These are phyloP conservation scores for Chloroclystis v-ata DNA, from an alignment of 2,888 invertebrate genomes.

Conservation along the genomic window DNA sequence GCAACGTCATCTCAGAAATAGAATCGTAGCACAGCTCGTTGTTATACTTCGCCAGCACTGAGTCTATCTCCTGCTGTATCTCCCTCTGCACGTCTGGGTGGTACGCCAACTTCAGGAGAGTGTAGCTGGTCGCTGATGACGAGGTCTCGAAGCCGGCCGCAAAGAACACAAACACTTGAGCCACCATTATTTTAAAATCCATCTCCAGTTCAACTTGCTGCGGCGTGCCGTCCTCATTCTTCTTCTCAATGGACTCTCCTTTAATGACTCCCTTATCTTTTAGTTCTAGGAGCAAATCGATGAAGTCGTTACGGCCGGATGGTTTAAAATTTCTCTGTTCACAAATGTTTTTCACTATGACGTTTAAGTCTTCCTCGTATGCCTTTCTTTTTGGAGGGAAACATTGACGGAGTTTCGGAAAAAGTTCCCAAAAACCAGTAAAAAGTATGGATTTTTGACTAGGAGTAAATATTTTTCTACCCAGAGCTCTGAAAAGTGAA, in stretches of 20 bases:
- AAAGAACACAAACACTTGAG: constrained; percentile 58
- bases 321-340: constrained; percentile 49
- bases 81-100: constrained; percentile 54
- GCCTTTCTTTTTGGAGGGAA: constrained; percentile 28
- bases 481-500: constrained; percentile 43
- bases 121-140: constrained; percentile 57
- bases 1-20: constrained; percentile 44
- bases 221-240: constrained; percentile 43
- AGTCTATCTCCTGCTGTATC: constrained; percentile 55
- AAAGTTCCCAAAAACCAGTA: constrained; percentile 38
- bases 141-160: constrained; percentile 71
- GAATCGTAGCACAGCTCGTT: constrained; percentile 55
- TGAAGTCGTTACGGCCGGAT: constrained; percentile 47
- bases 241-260: constrained; percentile 51
- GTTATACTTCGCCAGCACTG: constrained; percentile 43
- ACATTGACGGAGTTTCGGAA: constrained; percentile 39
- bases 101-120: constrained; percentile 56
- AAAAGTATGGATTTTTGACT: constrained; percentile 27
- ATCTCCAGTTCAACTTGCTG: constrained; percentile 43
- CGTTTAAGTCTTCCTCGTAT: constrained; percentile 29
- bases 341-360: constrained; percentile 42
- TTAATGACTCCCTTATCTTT: constrained; percentile 45
- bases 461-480: constrained; percentile 39
- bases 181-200: constrained; percentile 40
- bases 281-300: constrained; percentile 49